Base-by-base conservation (phyloP, 2,113 vertebrate species). In the Clarias magur region DNA sequence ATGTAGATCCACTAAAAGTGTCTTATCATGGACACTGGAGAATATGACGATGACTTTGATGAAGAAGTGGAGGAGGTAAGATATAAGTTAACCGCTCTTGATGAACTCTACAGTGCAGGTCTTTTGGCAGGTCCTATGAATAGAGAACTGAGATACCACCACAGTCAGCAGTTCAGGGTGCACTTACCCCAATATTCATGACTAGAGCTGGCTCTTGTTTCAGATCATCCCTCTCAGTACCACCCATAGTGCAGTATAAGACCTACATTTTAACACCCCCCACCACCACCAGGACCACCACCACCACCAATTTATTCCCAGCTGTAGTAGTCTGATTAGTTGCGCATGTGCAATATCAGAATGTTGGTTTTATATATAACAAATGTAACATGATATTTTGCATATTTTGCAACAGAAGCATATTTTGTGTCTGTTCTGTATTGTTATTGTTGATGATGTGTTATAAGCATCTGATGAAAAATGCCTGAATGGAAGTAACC, bases 41-140 rank as follows among this genome's bases (percentile, higher is more conserved):
- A 94, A 53, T 92, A 70, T 90, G 92, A 94, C 54, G 90, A 94
- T 2, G 93, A 93, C 78, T 85, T 84, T 86, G 92, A 85, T 54
- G 91, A 94, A 2, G 93, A 93, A 84, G 83, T 84, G 59, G 92
- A 90, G 0, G 92, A 97, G 97, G 98, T 99, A 97, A 97, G 97
- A 72, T 80, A 72, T 23, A 68, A n/a, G 30, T 82, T 25, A 25
- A 25, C 56, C 4, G 76, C 56, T 60, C 38, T 62, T 76, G 15
- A 59, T 73, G 54, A 27, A 59, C 63, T 60, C 7, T 60, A 75
- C 54, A 81, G 65, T 88, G 34, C 62, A 90, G 63, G 73, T 89
- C 70, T 73, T 70, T 48, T 78, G 63, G 75, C 75, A 68, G 82
- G 53, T 88, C 88, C 94, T 93, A 93, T 94, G 93, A 94, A 94